Conservation (phyloP, 2,113 vertebrate genomes). For the Perca flavescens region DNA sequence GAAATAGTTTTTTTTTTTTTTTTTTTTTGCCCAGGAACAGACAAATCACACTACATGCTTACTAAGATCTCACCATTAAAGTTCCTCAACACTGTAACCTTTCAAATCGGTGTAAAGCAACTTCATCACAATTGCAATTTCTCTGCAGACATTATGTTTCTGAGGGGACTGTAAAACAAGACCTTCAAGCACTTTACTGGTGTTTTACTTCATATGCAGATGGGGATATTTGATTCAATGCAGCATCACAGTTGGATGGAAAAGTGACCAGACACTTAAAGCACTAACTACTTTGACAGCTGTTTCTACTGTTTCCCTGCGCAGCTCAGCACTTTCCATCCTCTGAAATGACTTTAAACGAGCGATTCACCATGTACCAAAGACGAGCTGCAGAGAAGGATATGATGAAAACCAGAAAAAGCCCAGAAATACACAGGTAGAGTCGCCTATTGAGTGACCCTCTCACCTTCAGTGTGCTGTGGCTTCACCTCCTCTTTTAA, state of each 20-base stretch:
- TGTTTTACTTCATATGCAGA: not conserved
- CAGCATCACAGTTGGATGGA: not conserved
- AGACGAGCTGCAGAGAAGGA: slow-evolving; percentile 95
- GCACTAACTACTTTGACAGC: not conserved
- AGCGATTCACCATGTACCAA: slow-evolving; percentile 97
- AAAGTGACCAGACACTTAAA: not conserved
- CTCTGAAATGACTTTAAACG: slow-evolving; percentile 93
- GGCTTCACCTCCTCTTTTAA: slow-evolving; percentile 78
- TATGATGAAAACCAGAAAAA: slow-evolving; percentile 94
- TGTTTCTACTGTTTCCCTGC: slow-evolving; percentile 16
- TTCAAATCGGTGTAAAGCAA: not conserved
- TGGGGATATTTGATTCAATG: not conserved
- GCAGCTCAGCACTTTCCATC: slow-evolving; percentile 97
- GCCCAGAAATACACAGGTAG: slow-evolving; percentile 99
- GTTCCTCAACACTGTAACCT: not conserved
- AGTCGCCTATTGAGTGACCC: slow-evolving; percentile 69
- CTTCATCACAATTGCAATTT: not conserved
- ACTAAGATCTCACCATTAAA: not conserved
- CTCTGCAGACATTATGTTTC: not conserved
- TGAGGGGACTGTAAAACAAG: not conserved
- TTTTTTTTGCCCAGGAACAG: not conserved
- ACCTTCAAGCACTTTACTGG: not conserved
- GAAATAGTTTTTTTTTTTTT: not conserved
- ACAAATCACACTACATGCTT: not conserved
- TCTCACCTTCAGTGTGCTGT: slow-evolving; percentile 77